Evolutionary conservation across 2,797 vertebrate genomes (phyloP).

Genomic region (Cyprinella venusta): DNA sequence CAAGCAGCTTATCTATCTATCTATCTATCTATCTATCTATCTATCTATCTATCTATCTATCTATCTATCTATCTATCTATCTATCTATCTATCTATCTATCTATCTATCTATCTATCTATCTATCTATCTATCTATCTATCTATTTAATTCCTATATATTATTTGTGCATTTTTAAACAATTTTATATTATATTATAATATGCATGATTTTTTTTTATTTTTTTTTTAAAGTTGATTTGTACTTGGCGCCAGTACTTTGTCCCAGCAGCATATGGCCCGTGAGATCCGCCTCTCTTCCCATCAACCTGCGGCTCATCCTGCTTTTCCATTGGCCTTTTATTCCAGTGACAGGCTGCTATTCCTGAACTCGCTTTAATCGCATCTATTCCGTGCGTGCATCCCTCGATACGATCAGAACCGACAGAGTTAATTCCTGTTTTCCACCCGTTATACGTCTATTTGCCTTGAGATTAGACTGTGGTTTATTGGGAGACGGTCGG

Average conservation of each 20-base stretch:
- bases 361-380: constrained; percentile 15
- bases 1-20: too few relatives aligned
- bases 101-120: not conserved
- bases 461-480: not conserved
- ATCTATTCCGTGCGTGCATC: not conserved
- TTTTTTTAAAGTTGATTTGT: not conserved
- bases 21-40: not conserved
- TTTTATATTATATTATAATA: not conserved
- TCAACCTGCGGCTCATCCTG: constrained; percentile 45
- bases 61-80: not conserved
- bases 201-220: fast-evolving
- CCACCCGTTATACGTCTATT: constrained; percentile 3
- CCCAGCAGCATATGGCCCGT: constrained; percentile 5
- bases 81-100: not conserved
- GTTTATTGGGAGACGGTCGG: constrained; percentile 21
- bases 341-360: constrained; percentile 43
- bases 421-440: constrained; percentile 12
- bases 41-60: not conserved
- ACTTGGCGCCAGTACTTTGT: constrained; percentile 6
- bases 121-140: not conserved
- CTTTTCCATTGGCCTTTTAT: constrained; percentile 52
- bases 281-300: constrained; percentile 43
- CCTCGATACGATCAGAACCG: not conserved
- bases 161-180: not conserved
- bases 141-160: not conserved